A percentile compares a stretch with the other conserved stretches of the same genome.
Evolutionary conservation across 2,797 vertebrate species (phyloP).

Genomic region (Okamejei kenojei): DNA sequence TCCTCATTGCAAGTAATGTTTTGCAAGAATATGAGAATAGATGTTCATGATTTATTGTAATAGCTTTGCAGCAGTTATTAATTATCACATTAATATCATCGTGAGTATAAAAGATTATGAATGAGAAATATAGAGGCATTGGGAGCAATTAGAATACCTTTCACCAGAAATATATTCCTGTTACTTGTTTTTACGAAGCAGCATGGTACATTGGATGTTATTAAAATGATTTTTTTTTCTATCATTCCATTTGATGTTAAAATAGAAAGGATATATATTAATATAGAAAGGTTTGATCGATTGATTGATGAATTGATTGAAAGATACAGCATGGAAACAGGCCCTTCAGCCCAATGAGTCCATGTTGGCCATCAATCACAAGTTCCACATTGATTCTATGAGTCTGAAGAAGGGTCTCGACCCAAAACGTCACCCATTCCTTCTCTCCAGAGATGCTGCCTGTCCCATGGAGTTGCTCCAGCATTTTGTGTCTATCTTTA

Average conservation of each 20-base stretch:
- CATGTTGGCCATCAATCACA: no score
- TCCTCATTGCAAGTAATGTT: not conserved
- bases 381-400: no score
- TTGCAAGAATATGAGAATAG: not conserved
- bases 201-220: conserved; percentile 9
- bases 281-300: no score
- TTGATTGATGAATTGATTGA: no score
- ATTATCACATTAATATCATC: conserved; percentile 7
- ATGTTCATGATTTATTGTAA: not conserved
- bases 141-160: not conserved
- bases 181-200: not conserved
- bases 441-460: no score
- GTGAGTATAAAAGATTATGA: not conserved
- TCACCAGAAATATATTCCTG: not conserved
- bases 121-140: not conserved
- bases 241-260: conserved; percentile 12
- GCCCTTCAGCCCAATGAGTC: no score
- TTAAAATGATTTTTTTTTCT: conserved; percentile 16
- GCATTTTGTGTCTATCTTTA: no score
- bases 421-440: no score
- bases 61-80: not conserved
- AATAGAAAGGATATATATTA: not conserved
- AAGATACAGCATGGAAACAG: not conserved
- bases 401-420: no score
- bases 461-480: no score